These are phyloP conservation scores for Schizothorax lantsangensis DNA, from an alignment of 2,797 vertebrate species.

Conservation along the genomic window DNA sequence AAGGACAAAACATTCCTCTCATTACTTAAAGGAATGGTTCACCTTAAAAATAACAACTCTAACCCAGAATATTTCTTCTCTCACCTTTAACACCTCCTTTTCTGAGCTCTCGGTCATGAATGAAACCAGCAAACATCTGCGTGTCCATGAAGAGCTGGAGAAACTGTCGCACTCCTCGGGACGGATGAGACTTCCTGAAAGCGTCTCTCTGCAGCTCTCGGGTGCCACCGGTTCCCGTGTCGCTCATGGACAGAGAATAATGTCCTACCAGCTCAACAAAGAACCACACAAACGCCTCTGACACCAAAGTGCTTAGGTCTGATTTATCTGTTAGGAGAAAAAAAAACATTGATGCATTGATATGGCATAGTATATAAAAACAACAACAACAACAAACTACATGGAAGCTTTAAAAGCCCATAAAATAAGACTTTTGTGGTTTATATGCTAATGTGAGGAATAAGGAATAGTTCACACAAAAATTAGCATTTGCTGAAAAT, in stretches of 20 bases:
- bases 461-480: neutral
- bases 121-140: constrained; percentile 97
- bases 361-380: neutral
- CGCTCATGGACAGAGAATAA: constrained; percentile 90
- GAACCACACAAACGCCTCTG: constrained; percentile 93
- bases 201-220: constrained; percentile 88
- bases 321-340: constrained; percentile 63
- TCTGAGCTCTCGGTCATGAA: constrained; percentile 93
- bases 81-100: constrained; percentile 88
- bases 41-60: neutral
- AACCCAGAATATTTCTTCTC: constrained; percentile 49
- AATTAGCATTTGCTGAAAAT: neutral
- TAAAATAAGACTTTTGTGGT: neutral
- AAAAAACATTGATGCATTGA: neutral
- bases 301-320: constrained; percentile 87
- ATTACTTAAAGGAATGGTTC: neutral
- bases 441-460: neutral
- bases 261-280: constrained; percentile 96
- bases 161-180: constrained; percentile 88
- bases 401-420: neutral
- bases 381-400: neutral
- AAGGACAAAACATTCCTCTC: neutral
- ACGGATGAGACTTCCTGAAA: constrained; percentile 91
- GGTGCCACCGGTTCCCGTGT: constrained; percentile 80
- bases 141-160: constrained; percentile 98